These are phyloP conservation scores for Oreochromis mossambicus DNA, from an alignment of 2,797 vertebrate species.

Conservation along the genomic window DNA sequence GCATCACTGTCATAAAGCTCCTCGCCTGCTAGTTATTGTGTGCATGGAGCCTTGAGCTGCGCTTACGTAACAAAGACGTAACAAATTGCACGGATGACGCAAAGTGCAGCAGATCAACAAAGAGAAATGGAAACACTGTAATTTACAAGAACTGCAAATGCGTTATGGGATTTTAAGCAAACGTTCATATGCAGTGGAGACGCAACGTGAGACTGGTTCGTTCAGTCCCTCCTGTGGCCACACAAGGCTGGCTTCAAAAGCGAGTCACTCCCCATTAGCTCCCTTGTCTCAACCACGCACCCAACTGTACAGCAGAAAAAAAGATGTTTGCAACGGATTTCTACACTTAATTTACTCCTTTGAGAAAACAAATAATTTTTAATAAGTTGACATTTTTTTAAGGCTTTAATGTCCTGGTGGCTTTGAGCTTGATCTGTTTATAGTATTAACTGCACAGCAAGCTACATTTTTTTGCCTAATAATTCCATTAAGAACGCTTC, in stretches of 20 bases:
- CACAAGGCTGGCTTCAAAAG: neutral
- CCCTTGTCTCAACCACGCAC: neutral
- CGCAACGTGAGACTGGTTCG: neutral
- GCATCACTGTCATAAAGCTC: neutral
- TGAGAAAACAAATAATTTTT: neutral
- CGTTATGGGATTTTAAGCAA: rapidly evolving
- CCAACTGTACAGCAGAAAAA: neutral
- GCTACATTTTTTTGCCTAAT: rapidly evolving
- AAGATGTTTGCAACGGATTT: neutral
- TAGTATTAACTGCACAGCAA: neutral
- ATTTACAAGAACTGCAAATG: neutral
- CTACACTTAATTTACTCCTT: neutral
- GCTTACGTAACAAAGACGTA: neutral
- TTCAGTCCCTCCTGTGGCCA: rapidly evolving
- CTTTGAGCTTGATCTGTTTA: neutral
- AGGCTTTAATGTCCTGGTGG: neutral
- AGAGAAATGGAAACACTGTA: neutral
- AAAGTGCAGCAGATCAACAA: neutral
- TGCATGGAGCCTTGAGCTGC: neutral
- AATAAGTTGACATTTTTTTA: no score
- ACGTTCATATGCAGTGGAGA: rapidly evolving
- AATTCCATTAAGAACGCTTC: neutral
- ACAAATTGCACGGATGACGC: neutral
- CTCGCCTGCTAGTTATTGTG: neutral
- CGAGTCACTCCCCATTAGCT: neutral